phyloP scores from a whole-genome alignment of 2,797 vertebrate species.

The Karalla daura region DNA sequence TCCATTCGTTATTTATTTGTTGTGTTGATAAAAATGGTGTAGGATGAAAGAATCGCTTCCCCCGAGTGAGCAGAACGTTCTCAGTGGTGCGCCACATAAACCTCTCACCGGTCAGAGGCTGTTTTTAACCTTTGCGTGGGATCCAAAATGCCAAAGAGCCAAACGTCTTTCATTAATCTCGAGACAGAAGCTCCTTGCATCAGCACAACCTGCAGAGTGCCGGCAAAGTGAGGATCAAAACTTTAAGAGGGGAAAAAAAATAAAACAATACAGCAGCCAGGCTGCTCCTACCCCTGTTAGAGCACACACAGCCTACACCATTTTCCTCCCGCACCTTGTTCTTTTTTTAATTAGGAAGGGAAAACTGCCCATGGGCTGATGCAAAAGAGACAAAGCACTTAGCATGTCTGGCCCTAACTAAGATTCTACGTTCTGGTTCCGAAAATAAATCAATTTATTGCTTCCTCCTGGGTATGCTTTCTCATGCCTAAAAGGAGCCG shows the following conservation, averaged over 20 bases:
- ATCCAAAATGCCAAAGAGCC: constrained; percentile 74
- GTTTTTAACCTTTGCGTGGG: constrained; percentile 78
- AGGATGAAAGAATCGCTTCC: constrained; percentile 63
- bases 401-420: constrained; percentile 82
- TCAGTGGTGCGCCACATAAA: constrained; percentile 52
- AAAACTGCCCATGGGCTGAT: constrained; percentile 72
- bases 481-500: constrained; percentile 75
- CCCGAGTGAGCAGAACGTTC: constrained; percentile 44
- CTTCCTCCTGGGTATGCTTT: constrained; percentile 76
- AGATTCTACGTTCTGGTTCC: constrained; percentile 79
- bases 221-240: constrained; percentile 65
- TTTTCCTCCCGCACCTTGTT: constrained; percentile 59
- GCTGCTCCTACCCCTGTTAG: constrained; percentile 42
- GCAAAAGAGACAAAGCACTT: constrained; percentile 83
- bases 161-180: constrained; percentile 82
- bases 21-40: constrained; percentile 42
- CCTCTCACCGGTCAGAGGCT: constrained; percentile 70
- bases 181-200: constrained; percentile 75
- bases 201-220: constrained; percentile 75
- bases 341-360: constrained; percentile 76
- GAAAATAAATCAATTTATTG: constrained; percentile 85
- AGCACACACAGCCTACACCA: constrained; percentile 25
- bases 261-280: neutral
- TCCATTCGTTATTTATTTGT: constrained; percentile 48
- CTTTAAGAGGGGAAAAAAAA: constrained; percentile 43